A percentile compares a stretch with the other conserved stretches of the same genome.
Conservation (phyloP, 2,113 vertebrate genomes). For the Trichechus manatus region DNA sequence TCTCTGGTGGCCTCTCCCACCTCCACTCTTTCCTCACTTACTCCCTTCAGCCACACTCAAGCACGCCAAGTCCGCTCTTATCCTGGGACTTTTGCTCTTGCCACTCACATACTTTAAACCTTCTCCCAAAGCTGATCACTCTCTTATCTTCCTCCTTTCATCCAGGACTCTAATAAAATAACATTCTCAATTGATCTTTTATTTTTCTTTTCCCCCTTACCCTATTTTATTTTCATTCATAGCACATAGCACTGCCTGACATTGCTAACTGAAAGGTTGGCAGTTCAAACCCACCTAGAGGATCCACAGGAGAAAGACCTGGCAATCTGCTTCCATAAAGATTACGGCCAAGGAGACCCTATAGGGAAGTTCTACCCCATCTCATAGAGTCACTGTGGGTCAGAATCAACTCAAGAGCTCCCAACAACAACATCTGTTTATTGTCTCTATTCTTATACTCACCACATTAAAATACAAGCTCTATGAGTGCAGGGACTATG, state of each 20-base stretch:
- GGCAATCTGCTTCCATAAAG: no score
- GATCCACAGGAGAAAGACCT: no score
- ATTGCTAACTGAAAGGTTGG: background rate
- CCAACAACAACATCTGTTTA: background rate
- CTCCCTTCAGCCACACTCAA: background rate
- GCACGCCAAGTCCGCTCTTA: no score
- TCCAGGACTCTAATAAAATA: background rate
- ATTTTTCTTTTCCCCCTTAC: background rate
- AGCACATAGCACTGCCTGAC: background rate
- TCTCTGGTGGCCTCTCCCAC: background rate
- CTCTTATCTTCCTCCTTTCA: background rate
- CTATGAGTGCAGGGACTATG: background rate
- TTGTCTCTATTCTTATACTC: background rate
- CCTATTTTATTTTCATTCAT: background rate
- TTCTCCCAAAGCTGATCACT: background rate
- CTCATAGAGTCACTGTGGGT: no score
- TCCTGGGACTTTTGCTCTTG: background rate
- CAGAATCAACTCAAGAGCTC: no score
- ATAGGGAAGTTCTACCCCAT: no score
- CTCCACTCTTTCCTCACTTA: fast-evolving
- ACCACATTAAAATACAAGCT: no score
- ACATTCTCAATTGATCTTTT: background rate
- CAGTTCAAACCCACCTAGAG: no score
- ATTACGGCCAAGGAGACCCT: no score
- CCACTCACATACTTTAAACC: background rate